Percentiles rank a stretch among this genome's conserved stretches.
These are phyloP conservation scores for Drosophila paramelanica DNA, from an alignment of 2,888 invertebrate genomes.

Conservation along the genomic window DNA sequence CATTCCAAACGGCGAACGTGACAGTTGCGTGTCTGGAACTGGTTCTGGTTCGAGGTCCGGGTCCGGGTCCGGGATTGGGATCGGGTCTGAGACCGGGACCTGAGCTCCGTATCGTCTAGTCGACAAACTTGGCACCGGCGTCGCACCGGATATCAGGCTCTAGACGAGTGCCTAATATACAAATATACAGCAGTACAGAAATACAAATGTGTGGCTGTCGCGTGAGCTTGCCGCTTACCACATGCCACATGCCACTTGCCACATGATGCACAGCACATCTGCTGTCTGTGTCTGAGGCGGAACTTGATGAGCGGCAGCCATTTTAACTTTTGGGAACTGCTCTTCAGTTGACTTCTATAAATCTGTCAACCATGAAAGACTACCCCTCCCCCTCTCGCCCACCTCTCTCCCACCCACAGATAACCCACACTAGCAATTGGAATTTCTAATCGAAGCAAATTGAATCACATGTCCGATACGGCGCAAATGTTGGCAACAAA, in stretches of 20 bases:
- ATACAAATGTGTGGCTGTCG: constrained; percentile 19
- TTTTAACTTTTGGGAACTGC: constrained; percentile 63
- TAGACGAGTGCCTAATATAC: constrained; percentile 58
- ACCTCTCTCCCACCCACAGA: no score
- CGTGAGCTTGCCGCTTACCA: constrained; percentile 34
- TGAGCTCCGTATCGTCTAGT: constrained; percentile 35
- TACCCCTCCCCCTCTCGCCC: constrained; percentile 5
- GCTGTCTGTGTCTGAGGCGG: constrained; percentile 36
- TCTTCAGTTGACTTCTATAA: constrained; percentile 68
- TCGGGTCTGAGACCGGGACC: no score
- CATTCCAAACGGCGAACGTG: constrained; percentile 63
- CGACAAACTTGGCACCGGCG: constrained; percentile 71
- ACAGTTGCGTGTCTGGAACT: constrained; percentile 59
- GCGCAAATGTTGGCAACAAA: constrained; percentile 42
- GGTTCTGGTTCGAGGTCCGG: constrained; percentile 1
- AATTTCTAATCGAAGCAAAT: constrained; percentile 80
- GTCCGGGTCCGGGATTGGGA: no score
- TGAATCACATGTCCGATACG: constrained; percentile 74
- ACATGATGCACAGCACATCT: constrained; percentile 18
- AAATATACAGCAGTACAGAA: constrained; percentile 34
- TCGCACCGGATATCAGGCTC: constrained; percentile 74
- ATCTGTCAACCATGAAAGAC: constrained; percentile 70
- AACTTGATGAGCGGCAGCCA: constrained; percentile 68
- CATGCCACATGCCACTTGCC: constrained; percentile 27
- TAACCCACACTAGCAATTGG: constrained; percentile 51